Conservation (phyloP, 2,113 vertebrate genomes). For the Cyprinodon brontotheroides region DNA sequence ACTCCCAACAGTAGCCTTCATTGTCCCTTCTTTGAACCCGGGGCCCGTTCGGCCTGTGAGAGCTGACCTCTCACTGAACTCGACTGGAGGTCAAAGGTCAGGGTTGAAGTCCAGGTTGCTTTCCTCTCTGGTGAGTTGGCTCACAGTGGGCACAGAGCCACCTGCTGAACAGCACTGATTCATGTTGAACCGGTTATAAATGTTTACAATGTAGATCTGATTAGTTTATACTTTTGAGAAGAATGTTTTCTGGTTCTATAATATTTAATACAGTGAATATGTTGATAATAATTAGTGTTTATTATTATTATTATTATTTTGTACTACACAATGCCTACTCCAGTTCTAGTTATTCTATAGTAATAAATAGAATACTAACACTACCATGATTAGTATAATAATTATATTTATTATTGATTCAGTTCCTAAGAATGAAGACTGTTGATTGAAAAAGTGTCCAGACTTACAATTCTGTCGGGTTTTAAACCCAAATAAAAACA, state of each 20-base stretch:
- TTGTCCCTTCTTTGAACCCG: slow-evolving; percentile 56
- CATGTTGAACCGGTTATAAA: slow-evolving; percentile 1
- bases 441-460: no score
- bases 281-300: neutral
- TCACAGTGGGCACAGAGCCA: neutral
- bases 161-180: slow-evolving; percentile 20
- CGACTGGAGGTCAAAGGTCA: slow-evolving; percentile 52
- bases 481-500: no score
- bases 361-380: no score
- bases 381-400: no score
- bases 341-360: no score
- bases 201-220: neutral
- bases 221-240: neutral
- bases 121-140: slow-evolving; percentile 11
- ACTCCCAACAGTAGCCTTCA: slow-evolving; percentile 13
- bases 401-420: no score
- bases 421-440: no score
- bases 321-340: no score
- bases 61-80: slow-evolving; percentile 54
- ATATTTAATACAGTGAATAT: neutral
- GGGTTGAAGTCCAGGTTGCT: slow-evolving; percentile 69
- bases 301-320: neutral
- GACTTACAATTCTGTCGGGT: no score
- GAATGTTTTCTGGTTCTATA: neutral
- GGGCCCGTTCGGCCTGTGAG: slow-evolving; percentile 14